Evolutionary conservation across 2,797 vertebrate genomes (phyloP).

Genomic region (Acanthiza pusilla): DNA sequence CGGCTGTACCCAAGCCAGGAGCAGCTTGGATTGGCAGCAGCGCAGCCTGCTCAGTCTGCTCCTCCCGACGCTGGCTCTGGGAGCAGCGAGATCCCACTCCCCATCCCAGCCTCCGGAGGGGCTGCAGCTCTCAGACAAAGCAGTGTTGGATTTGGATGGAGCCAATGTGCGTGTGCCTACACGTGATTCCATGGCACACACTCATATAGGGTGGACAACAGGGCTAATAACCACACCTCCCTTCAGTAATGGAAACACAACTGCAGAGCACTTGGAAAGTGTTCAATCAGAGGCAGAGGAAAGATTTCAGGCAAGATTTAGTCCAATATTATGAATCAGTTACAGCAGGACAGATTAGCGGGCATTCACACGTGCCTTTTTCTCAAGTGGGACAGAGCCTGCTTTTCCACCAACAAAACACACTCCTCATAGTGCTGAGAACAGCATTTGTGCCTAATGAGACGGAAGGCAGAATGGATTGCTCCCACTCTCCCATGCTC

Average conservation of each 20-base stretch:
- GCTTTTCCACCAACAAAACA: not conserved
- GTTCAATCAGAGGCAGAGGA: not conserved
- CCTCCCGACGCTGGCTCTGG: not conserved
- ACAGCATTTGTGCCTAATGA: not conserved
- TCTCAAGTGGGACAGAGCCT: not conserved
- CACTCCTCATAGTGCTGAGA: not conserved
- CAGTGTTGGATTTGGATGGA: rapidly evolving
- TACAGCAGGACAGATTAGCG: not conserved
- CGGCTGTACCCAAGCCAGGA: constrained; percentile 21
- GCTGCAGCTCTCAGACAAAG: not conserved
- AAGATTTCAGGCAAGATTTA: not conserved
- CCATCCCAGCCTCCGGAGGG: not conserved
- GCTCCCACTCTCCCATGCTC: not conserved
- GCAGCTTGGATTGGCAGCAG: constrained; percentile 51
- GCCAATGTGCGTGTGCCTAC: rapidly evolving
- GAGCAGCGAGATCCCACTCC: not conserved
- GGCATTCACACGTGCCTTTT: not conserved
- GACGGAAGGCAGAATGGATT: not conserved
- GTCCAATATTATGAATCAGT: not conserved
- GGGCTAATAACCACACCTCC: not conserved
- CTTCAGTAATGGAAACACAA: not conserved
- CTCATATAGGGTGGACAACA: not conserved
- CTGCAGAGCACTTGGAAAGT: not conserved
- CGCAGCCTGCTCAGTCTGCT: constrained; percentile 47
- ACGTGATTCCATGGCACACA: rapidly evolving